Evolutionary conservation across 2,888 invertebrate genomes (phyloP).

Genomic region (Ganaspis brasiliensis): DNA sequence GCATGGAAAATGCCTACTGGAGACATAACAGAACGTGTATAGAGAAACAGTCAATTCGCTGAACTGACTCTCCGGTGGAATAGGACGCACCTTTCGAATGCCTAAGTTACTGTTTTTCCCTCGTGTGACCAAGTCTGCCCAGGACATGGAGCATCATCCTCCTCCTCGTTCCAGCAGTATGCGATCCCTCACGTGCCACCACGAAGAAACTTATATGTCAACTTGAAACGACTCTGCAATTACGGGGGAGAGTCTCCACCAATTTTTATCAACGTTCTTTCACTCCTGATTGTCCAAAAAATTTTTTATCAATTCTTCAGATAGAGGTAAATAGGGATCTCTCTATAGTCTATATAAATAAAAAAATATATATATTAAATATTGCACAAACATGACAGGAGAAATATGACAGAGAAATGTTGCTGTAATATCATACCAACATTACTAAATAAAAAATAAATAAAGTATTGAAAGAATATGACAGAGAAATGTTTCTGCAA

Average conservation of each 20-base stretch:
- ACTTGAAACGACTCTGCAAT: conserved; percentile 38
- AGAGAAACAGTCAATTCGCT: conserved; percentile 71
- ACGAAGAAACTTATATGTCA: conserved; percentile 43
- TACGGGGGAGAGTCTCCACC: conserved; percentile 27
- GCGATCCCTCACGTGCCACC: conserved; percentile 47
- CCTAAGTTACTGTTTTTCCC: conserved; percentile 72
- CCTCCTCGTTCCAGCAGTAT: conserved; percentile 9
- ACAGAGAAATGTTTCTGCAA: too few species aligned
- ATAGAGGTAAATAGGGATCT: too few species aligned
- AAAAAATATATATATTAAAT: too few species aligned
- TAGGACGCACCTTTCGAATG: conserved; percentile 72
- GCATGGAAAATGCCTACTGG: conserved; percentile 67
- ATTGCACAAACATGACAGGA: too few species aligned
- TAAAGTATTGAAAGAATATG: too few species aligned
- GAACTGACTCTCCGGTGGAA: conserved; percentile 73
- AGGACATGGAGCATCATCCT: conserved; percentile 25
- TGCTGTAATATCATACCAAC: too few species aligned
- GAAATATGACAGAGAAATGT: too few species aligned
- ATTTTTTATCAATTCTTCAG: too few species aligned
- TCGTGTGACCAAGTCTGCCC: conserved; percentile 54
- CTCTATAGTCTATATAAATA: too few species aligned
- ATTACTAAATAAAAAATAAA: too few species aligned
- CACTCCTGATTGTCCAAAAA: conserved; percentile 6
- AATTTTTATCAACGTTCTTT: conserved; percentile 21
- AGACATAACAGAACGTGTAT: conserved; percentile 67